Evolutionary conservation across 2,888 invertebrate genomes (phyloP).

Genomic region (Drosophila mimetica): DNA sequence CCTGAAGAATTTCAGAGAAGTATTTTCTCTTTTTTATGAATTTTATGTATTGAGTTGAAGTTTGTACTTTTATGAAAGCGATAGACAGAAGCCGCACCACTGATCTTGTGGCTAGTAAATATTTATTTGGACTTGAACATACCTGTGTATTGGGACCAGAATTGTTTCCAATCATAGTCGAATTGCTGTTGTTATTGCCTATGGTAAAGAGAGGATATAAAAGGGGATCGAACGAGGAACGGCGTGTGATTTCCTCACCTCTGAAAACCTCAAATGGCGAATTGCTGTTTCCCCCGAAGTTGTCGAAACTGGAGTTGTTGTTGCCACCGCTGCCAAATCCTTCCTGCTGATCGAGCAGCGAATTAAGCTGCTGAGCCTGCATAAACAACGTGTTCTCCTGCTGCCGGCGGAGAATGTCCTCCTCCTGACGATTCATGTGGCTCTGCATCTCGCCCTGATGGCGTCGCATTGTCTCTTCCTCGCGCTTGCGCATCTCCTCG

Average conservation of each 20-base stretch:
- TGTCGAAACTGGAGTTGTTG: conserved; percentile 67
- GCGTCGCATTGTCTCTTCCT: conserved; percentile 88
- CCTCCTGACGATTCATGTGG: conserved; percentile 92
- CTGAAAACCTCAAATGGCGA: conserved; percentile 81
- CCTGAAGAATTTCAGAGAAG: not conserved
- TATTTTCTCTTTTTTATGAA: not conserved
- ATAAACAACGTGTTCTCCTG: conserved; percentile 95
- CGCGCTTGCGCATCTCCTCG: conserved; percentile 90
- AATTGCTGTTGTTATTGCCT: conserved; percentile 56
- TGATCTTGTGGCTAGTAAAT: conserved; percentile 1
- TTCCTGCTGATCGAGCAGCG: conserved; percentile 90
- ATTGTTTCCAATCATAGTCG: conserved; percentile 61
- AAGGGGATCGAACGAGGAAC: not conserved
- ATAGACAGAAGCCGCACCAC: conserved; percentile 1
- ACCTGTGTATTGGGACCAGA: conserved; percentile 64
- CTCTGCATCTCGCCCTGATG: conserved; percentile 91
- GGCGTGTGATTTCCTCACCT: conserved; percentile 59
- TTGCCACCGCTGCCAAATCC: conserved; percentile 59
- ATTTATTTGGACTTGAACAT: conserved; percentile 40
- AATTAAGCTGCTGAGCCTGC: conserved; percentile 89
- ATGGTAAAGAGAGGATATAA: not conserved
- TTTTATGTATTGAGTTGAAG: conserved; percentile 6
- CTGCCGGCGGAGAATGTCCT: conserved; percentile 92
- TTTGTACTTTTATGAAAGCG: conserved; percentile 10
- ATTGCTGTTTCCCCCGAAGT: conserved; percentile 71